These are phyloP conservation scores for Limnephilus auricula DNA, from an alignment of 2,888 invertebrate species.

Conservation along the genomic window DNA sequence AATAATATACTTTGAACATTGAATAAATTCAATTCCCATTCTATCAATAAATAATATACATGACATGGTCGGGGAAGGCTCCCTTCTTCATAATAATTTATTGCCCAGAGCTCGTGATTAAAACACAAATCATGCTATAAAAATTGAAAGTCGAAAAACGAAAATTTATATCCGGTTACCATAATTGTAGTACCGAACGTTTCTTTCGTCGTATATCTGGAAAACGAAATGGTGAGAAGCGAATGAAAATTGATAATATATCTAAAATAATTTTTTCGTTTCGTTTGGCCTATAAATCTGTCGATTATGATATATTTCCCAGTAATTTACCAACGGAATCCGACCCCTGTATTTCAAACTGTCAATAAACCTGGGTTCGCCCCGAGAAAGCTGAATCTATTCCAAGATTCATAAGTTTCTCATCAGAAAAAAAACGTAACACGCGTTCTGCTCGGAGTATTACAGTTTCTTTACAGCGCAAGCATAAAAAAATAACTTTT, in stretches of 20 bases:
- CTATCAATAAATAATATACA: not conserved
- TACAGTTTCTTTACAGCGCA: not conserved
- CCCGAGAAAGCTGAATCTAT: slow-evolving; percentile 26
- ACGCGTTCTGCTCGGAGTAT: not conserved
- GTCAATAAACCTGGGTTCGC: slow-evolving; percentile 53
- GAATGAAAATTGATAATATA: slow-evolving; percentile 55
- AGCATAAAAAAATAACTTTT: not conserved
- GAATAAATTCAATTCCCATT: not conserved
- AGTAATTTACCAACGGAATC: slow-evolving; percentile 50
- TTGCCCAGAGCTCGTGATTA: not conserved
- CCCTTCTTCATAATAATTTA: not conserved
- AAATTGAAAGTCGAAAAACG: not conserved
- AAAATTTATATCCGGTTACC: slow-evolving; percentile 24
- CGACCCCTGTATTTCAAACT: slow-evolving; percentile 52
- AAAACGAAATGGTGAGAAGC: slow-evolving; percentile 18
- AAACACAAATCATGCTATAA: slow-evolving; percentile 15
- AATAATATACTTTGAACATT: not conserved
- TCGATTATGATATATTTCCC: slow-evolving; percentile 56
- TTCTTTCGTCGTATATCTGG: slow-evolving; percentile 1
- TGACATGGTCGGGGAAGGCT: not conserved
- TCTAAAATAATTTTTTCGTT: slow-evolving; percentile 55
- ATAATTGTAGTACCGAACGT: slow-evolving; percentile 35
- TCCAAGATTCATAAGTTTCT: slow-evolving; percentile 39
- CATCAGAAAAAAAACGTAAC: not conserved
- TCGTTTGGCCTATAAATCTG: slow-evolving; percentile 56